These are phyloP conservation scores for Zaprionus lachaisei DNA, from an alignment of 1,140 invertebrate genomes.

Conservation along the genomic window DNA sequence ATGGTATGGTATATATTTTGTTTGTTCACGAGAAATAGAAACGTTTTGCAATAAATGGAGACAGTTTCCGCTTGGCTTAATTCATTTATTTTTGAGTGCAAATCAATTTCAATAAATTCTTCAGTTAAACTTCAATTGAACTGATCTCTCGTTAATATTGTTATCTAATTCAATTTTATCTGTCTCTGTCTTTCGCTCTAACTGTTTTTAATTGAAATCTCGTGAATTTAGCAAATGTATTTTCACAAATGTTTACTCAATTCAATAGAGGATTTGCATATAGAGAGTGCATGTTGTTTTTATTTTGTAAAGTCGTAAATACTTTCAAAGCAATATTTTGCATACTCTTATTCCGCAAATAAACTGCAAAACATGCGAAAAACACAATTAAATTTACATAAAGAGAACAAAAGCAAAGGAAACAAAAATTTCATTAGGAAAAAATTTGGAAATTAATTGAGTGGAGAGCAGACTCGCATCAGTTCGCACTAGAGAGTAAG, in stretches of 20 bases:
- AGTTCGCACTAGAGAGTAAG: slow-evolving; percentile 20
- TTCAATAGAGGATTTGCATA: slow-evolving; percentile 3
- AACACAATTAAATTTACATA: slow-evolving; percentile 25
- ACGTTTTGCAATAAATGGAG: slow-evolving; percentile 6
- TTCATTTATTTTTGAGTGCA: neutral
- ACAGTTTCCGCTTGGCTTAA: neutral
- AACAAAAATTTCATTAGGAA: slow-evolving; percentile 51
- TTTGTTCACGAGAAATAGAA: slow-evolving; percentile 12
- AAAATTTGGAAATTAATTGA: slow-evolving; percentile 61
- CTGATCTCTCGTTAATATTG: neutral
- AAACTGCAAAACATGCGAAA: slow-evolving; percentile 17
- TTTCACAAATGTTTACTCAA: neutral
- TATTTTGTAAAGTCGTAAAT: slow-evolving; percentile 28
- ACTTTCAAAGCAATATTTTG: slow-evolving; percentile 11
- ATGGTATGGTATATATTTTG: neutral
- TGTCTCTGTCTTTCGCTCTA: too few species aligned
- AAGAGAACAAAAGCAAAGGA: slow-evolving; percentile 16
- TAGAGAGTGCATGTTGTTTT: slow-evolving; percentile 9
- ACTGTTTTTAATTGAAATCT: neutral
- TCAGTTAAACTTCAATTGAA: slow-evolving; percentile 6
- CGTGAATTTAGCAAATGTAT: neutral
- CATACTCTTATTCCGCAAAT: slow-evolving; percentile 3
- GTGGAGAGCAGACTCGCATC: slow-evolving; percentile 53
- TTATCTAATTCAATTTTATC: neutral
- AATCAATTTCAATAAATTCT: neutral